Base-by-base conservation (phyloP, 2,113 vertebrate species). In the Callorhinus ursinus region DNA sequence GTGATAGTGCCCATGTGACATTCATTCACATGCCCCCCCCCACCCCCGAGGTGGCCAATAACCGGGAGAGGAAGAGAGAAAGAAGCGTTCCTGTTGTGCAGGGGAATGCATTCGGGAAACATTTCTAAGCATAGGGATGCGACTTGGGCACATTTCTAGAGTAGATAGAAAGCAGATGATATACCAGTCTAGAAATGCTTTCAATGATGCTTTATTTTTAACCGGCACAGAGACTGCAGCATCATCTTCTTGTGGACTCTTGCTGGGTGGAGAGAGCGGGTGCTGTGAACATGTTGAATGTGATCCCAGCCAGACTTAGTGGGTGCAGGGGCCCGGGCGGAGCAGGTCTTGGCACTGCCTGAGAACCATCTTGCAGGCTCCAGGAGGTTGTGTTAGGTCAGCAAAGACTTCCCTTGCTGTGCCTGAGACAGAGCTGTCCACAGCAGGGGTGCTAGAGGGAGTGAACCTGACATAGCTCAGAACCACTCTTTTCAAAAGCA, bases 151-250 rank as follows among this genome's bases (percentile, higher is more conserved):
- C 14, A 19, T 80, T 77, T 85, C 71, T 72, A 51, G 63, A 86
- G n/a, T 31, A 84, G 51, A 55, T n/a, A 93, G 84, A 72, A 86
- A 79, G 90, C 53, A 15, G 79, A 81, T 65, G 86, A 94, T 84
- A 42, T 57, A 39, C 2, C 46, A 63, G 83, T n/a, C 21, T 12
- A 39, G 90, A 72, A 65, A 65, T 88, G n/a, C 31, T 96, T 77
- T 36, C 22, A 71, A 15, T 24, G 46, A 49, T 79, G 22, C 46
- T 51, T 61, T 67, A 86, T 95, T 95, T 95, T 90, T 79, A 90
- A 82, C 57, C 42, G 59, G 67, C 72, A 46, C 67, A 91, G 88
- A 71, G 33, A 36, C 51, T 46, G 6, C 11, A 10, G 42, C 53
- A 49, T 69, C 51, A 6, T 42, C 74, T 22, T 82, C 67, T 95